phyloP scores from a whole-genome alignment of 2,888 invertebrate genomes.

The Diachrysia chrysitis region DNA sequence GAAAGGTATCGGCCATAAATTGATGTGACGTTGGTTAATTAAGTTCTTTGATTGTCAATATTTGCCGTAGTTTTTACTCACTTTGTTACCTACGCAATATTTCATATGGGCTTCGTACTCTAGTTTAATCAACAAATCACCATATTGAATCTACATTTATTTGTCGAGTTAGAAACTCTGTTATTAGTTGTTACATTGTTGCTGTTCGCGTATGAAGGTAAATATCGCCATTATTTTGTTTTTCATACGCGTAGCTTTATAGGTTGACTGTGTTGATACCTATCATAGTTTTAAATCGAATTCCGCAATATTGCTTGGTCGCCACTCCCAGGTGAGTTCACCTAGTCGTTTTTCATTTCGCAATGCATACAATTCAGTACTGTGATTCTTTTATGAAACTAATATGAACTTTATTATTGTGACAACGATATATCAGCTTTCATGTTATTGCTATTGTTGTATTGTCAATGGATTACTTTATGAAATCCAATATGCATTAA shows the following conservation, averaged over 20 bases:
- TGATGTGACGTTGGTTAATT: slow-evolving; percentile 15
- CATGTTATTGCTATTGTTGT: slow-evolving; percentile 30
- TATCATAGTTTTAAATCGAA: slow-evolving; percentile 83
- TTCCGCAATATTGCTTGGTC: slow-evolving; percentile 76
- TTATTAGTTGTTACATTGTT: slow-evolving; percentile 15
- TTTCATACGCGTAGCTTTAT: slow-evolving; percentile 59
- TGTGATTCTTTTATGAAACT: slow-evolving; percentile 70
- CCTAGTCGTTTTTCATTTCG: slow-evolving; percentile 78
- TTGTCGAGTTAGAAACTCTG: not conserved
- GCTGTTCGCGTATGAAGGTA: slow-evolving; percentile 29
- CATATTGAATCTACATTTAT: not conserved
- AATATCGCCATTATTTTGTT: slow-evolving; percentile 40
- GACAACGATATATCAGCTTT: slow-evolving; percentile 48
- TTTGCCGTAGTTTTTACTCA: not conserved
- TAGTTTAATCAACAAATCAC: not conserved
- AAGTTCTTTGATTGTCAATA: not conserved
- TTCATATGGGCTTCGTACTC: not conserved
- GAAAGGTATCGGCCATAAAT: slow-evolving; percentile 12
- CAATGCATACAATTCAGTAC: slow-evolving; percentile 65
- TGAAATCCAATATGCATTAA: slow-evolving; percentile 33
- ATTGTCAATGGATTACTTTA: slow-evolving; percentile 38
- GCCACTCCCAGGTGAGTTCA: slow-evolving; percentile 73
- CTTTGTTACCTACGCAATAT: not conserved
- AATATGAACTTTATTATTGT: slow-evolving; percentile 71
- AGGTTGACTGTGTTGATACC: slow-evolving; percentile 56